Evolutionary conservation across 2,797 vertebrate genomes (phyloP), one percentile per base, ranked within the genome.

Genomic region (Anisognathus igniventris): DNA sequence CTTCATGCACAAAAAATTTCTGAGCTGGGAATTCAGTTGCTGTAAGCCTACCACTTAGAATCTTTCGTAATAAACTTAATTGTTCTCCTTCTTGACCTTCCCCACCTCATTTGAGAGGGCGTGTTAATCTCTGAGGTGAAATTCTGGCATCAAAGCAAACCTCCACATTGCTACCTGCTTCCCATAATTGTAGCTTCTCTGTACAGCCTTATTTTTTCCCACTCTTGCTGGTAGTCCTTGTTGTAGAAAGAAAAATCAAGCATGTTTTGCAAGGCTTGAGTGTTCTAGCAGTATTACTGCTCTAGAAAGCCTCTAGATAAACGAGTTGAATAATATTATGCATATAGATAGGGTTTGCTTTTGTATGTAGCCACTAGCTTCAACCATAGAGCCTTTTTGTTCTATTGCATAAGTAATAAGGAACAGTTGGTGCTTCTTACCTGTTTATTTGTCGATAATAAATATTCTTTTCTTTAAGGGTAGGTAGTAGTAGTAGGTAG

Each of bases 121-220:
- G 1, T 24, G 47, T 51, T 72, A 65, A 40, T 40, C 14, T 67
- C 62, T 35, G 48, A 51, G 57, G 37, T 61, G 85, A 78, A 71
- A 48, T 67, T 51, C 64, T 48, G n/a, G 21, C 48, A 40, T n/a
- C 85, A 73, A 76, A 81, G 54, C n/a, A 50, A 84, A 62, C 40
- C 44, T 75, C 33, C 0, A 0, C 19, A 2, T 48, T 62, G 51
- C 53, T 82, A 33, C 33, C 40, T 51, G 11, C 56, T 76, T 68
- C 68, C 30, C 2, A 0, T 31, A 67, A 28, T 37, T 12, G 11
- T 19, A 14, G 39, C 56, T 70, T 70, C 23, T 58, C 25, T 35
- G 7, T 25, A 20, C 22, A 50, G 31, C 45, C 22, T 74, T 39
- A 13, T 42, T 22, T 42, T 19, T 61, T 78, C n/a, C 6, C 27